Evolutionary conservation across 2,113 vertebrate species (phyloP).

Genomic region (Mustela nigripes): DNA sequence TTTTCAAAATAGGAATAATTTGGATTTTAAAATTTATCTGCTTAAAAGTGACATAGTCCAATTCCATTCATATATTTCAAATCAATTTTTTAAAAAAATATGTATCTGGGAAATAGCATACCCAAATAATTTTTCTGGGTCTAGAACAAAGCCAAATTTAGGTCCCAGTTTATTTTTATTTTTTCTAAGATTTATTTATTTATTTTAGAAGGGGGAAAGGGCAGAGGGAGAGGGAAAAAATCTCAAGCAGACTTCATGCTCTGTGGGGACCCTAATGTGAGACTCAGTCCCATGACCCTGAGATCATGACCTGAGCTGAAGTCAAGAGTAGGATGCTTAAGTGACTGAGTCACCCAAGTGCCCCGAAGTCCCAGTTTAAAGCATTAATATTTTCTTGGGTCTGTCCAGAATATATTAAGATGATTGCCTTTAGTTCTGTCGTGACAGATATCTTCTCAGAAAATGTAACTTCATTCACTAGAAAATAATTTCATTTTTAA

Average conservation of each 20-base stretch:
- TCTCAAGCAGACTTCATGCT: neutral
- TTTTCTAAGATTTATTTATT: neutral
- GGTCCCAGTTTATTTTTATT: neutral
- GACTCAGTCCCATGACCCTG: neutral
- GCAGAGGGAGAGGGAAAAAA: neutral
- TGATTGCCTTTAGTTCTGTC: neutral
- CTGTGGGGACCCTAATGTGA: neutral
- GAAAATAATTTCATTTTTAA: slow-evolving; percentile 36
- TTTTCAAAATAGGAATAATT: slow-evolving; percentile 52
- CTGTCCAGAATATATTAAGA: neutral
- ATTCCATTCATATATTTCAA: neutral
- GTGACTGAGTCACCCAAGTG: neutral
- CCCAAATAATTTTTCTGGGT: slow-evolving; percentile 20
- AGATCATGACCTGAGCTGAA: neutral
- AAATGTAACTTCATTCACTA: neutral
- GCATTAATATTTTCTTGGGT: neutral
- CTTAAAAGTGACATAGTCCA: slow-evolving; percentile 11
- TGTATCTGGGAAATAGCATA: neutral
- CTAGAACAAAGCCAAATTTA: slow-evolving; percentile 36
- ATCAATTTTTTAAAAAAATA: neutral
- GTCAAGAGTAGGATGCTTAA: neutral
- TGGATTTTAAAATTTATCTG: neutral
- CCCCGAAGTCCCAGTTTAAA: neutral
- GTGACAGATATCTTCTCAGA: neutral
- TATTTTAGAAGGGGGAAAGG: neutral